Percentiles rank a stretch among this genome's conserved stretches.
These are phyloP conservation scores for Crenuchus spilurus DNA, from an alignment of 2,797 vertebrate species.

Conservation along the genomic window DNA sequence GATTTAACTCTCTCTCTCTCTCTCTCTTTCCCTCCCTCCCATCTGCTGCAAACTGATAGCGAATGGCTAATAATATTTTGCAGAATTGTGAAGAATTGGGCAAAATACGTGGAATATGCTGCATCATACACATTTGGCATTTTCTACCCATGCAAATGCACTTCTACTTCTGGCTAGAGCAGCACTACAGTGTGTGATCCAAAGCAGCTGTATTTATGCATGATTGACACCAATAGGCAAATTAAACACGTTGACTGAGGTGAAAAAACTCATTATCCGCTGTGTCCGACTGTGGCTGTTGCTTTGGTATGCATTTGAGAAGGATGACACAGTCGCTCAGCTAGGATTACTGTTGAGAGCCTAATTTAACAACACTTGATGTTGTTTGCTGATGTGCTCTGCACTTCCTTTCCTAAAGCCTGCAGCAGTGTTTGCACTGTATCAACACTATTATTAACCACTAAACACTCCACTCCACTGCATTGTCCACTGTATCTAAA, in stretches of 20 bases:
- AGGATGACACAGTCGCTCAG: background rate
- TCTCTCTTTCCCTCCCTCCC: conserved; percentile 48
- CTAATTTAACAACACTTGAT: background rate
- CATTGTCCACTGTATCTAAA: too few species aligned
- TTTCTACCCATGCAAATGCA: background rate
- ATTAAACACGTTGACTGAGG: background rate
- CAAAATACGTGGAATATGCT: conserved; percentile 3
- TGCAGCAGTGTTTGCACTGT: background rate
- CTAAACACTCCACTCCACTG: too few species aligned
- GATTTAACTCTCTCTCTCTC: conserved; percentile 44
- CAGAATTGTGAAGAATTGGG: conserved; percentile 1
- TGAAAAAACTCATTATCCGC: background rate
- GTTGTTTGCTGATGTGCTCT: background rate
- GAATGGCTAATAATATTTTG: background rate
- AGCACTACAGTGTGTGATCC: background rate
- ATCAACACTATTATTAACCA: background rate
- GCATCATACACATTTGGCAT: conserved; percentile 13
- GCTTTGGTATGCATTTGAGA: background rate
- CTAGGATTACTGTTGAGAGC: background rate
- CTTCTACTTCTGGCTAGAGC: background rate
- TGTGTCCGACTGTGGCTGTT: background rate
- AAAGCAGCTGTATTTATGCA: background rate
- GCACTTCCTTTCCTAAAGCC: background rate
- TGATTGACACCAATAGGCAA: background rate
- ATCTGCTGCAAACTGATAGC: conserved; percentile 58